Evolutionary conservation across 2,888 invertebrate species (phyloP), one percentile per base, ranked within the genome.

Genomic region (Cepaea hortensis): DNA sequence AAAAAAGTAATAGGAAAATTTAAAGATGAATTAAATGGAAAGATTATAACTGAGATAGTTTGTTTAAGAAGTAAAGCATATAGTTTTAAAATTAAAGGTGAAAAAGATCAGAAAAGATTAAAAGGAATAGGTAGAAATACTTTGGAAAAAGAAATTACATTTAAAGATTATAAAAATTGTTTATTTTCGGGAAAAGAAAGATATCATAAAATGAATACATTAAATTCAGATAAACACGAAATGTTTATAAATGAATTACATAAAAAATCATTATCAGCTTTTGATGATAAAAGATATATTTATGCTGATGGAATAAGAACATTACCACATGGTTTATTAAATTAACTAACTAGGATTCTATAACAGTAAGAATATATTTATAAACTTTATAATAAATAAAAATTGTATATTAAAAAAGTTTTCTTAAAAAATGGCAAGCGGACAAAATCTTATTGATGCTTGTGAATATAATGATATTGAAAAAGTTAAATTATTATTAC

Each of bases 11-110:
- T 76, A 3, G 76, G 50, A 76, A 48, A 50, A 76, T 55, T 55
- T 55, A 55, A 1, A 55, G 55, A 55, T 76, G 73, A 23, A 75
- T 75, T 35, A 75, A 75, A 75, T 76, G 76, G 76, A 48, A 76
- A 50, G 48, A 76, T 76, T 48, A 76, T 76, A 50, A 76, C 48
- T 46, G 76, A 76, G 48, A 76, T 76, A 76, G 77, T 77, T 50
- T 77, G 83, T 83, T 87, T 83, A 88, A 87, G 85, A 87, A 76
- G 72, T 84, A 75, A 84, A 77, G 55, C 77, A 77, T 77, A 77
- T 55, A 55, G 55, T 55, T 77, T 77, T n/a, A 77, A 18, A 77
- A 61, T n/a, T 55, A 55, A n/a, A 77, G 55, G 55, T 50, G 55
- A 77, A 55, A 61, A 77, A 55, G 55, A 77, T 35, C 3, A 20